Evolutionary conservation across 1,140 invertebrate species (phyloP), one percentile per base, ranked within the genome.

Genomic region (Branchinecta lynchi): DNA sequence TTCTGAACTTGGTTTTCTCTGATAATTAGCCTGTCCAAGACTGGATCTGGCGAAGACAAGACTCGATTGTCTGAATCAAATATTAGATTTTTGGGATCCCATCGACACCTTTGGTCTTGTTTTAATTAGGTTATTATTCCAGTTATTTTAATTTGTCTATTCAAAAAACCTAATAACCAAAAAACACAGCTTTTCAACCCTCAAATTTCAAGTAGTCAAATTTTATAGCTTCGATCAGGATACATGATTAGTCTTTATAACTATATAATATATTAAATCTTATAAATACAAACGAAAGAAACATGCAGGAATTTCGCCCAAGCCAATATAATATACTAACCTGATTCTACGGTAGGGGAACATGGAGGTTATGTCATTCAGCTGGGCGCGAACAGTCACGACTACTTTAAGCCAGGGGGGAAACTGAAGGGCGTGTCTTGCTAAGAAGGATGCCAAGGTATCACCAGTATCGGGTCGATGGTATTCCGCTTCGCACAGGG

Each of bases 401-500:
- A 96, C 82, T 21, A 96, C 82, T 80, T 95, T 96, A 43, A 98
- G 79, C 92, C 93, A 96, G 20, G 83, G 79, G 0, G 94, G 94
- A 77, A 95, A 90, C 76, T 88, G 86, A 5, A 87, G 82, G 9
- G 89, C 85, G 74, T 96, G 90, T 72, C 86, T 85, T 0, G 85
- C 84, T 15, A 98, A 78, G 77, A 98, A 96, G 0, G 89, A 89
- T 1, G 90, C 89, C 66, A 98, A 88, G 0, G 93, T 95, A 75
- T 95, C 88, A 0, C 93, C 93, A 75, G 92, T 86, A 77, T 96
- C 93, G 0, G 92, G 91, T 74, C 91, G 77, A 78, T 96, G 93
- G 76, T 95, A 96, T 76, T 96, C 93, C 0, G 93, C 93, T 78
- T 96, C 93, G 77, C 93, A 93, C n/a, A 96, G 79, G 0, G 89